phyloP scores from a whole-genome alignment of 2,113 vertebrate species.

The Pterocles orientalis region DNA sequence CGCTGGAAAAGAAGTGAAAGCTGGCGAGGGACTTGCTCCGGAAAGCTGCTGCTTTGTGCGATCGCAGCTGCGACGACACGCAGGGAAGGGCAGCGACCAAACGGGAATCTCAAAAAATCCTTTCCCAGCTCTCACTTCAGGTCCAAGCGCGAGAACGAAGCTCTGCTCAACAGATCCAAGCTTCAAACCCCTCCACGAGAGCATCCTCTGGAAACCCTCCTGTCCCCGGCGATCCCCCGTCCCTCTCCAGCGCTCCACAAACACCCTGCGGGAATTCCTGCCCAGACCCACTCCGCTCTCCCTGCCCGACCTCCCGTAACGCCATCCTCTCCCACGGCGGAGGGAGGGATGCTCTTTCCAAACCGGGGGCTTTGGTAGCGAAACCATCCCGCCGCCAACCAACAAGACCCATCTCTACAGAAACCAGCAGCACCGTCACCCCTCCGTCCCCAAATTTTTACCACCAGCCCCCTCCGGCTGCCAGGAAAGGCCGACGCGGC shows the following conservation, averaged over 20 bases:
- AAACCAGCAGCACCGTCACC: neutral
- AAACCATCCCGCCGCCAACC: neutral
- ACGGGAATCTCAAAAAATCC: neutral
- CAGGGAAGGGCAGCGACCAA: neutral
- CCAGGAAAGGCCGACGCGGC: neutral
- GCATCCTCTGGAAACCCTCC: neutral
- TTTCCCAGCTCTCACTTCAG: neutral
- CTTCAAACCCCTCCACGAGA: neutral
- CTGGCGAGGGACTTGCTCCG: neutral
- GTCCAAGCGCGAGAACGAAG: neutral
- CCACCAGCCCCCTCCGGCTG: neutral
- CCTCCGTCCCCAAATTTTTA: rapidly evolving
- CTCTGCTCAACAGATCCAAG: neutral
- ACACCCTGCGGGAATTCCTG: neutral
- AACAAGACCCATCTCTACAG: neutral
- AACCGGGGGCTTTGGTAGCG: rapidly evolving
- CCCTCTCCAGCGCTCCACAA: neutral
- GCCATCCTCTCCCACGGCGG: neutral
- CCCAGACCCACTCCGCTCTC: neutral
- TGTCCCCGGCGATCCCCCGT: neutral
- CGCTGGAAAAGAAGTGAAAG: neutral
- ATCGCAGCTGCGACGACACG: rapidly evolving
- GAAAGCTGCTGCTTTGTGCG: neutral
- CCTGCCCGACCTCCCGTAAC: neutral
- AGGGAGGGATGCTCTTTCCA: neutral